Evolutionary conservation across 1,140 invertebrate species (phyloP).

Genomic region (Sitophilus oryzae): DNA sequence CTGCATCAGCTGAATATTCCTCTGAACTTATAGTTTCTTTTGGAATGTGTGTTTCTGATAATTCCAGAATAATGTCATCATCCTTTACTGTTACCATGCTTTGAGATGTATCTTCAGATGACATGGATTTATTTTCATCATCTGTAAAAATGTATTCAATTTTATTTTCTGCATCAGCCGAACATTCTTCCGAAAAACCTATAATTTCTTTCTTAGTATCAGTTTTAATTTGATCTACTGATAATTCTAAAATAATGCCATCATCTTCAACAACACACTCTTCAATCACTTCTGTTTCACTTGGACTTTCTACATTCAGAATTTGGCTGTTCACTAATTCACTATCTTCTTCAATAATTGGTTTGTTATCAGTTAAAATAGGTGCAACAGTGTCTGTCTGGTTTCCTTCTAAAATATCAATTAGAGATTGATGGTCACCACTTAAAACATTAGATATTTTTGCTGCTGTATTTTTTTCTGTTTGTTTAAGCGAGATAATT

Average conservation of each 20-base stretch:
- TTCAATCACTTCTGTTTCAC: conserved; percentile 17
- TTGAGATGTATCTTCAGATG: conserved; percentile 12
- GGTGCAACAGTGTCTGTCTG: background rate
- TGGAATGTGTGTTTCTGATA: background rate
- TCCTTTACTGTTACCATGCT: conserved; percentile 11
- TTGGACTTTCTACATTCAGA: conserved; percentile 13
- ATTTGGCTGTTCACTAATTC: conserved; percentile 8
- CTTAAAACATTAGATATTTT: background rate
- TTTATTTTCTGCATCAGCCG: background rate
- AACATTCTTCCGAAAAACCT: background rate
- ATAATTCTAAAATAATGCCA: conserved; percentile 15
- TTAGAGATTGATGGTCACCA: conserved; percentile 18
- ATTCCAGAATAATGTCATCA: conserved; percentile 16
- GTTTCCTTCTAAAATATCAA: conserved; percentile 24
- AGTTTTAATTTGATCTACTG: background rate
- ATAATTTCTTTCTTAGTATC: background rate
- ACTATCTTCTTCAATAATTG: conserved; percentile 1
- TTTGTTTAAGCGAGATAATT: background rate
- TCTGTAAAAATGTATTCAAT: background rate
- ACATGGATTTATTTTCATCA: conserved; percentile 5
- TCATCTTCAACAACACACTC: conserved; percentile 24
- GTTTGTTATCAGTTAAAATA: background rate
- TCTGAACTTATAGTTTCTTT: background rate
- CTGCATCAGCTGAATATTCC: too few relatives aligned
- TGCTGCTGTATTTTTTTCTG: background rate